A percentile compares a stretch with the other conserved stretches of the same genome.
Evolutionary conservation across 2,797 vertebrate species (phyloP).

Genomic region (Sebastes ruberrimus): DNA sequence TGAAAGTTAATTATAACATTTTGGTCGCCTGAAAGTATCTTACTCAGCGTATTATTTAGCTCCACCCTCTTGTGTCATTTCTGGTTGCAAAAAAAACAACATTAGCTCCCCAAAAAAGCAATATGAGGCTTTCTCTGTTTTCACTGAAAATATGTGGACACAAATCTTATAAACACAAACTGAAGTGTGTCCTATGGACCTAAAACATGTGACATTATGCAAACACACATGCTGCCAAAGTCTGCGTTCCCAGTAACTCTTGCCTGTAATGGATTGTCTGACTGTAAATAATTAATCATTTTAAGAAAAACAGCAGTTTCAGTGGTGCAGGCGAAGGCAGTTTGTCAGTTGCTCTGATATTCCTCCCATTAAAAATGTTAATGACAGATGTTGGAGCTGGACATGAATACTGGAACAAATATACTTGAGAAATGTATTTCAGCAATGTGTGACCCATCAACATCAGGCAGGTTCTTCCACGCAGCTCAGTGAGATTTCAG

Average conservation of each 20-base stretch:
- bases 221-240: conserved; percentile 48
- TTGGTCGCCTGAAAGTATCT: too few species aligned
- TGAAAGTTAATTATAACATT: too few species aligned
- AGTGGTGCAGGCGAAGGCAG: not conserved
- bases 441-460: not conserved
- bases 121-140: not conserved
- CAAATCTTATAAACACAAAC: conserved; percentile 21
- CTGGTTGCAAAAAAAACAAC: too few species aligned
- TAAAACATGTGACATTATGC: conserved; percentile 41
- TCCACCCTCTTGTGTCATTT: too few species aligned
- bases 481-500: not conserved
- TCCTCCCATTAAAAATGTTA: not conserved
- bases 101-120: not conserved
- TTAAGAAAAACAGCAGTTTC: not conserved
- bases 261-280: not conserved
- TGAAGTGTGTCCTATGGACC: conserved; percentile 21
- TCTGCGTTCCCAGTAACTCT: conserved; percentile 7
- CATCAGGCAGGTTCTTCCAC: not conserved
- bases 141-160: conserved; percentile 7
- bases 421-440: not conserved
- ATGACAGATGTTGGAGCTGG: not conserved
- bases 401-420: conserved; percentile 8
- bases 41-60: too few species aligned
- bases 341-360: not conserved
- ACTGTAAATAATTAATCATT: conserved; percentile 17